Conservation (phyloP, 2,113 vertebrate genomes). For the Anarrhichthys ocellatus region DNA sequence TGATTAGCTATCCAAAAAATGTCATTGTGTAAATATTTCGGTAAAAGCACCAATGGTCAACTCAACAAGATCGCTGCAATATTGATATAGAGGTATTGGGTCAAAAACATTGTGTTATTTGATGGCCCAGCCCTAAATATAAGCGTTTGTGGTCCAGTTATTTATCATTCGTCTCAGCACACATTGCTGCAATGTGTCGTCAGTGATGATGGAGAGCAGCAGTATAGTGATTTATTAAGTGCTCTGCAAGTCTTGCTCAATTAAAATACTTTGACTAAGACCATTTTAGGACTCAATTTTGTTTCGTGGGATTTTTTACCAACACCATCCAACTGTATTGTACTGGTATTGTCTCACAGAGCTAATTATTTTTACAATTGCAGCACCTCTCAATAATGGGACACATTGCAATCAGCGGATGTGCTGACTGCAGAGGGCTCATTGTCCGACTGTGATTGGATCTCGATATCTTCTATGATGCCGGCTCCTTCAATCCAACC, state of each 20-base stretch:
- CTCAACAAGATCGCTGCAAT: no score
- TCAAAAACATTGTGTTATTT: no score
- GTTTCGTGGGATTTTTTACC: neutral
- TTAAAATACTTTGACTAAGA: constrained; percentile 12
- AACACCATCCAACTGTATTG: neutral
- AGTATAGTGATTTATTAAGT: neutral
- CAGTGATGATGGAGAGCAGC: neutral
- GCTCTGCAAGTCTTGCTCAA: neutral
- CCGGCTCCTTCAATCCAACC: neutral
- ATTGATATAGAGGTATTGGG: no score
- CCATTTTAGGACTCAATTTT: neutral
- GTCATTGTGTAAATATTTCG: no score
- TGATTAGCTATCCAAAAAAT: neutral
- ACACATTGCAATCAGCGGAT: neutral
- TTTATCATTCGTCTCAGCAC: neutral
- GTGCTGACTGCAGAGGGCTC: neutral
- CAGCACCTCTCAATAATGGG: neutral
- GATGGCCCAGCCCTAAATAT: no score
- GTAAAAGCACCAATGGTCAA: no score
- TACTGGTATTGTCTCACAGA: neutral
- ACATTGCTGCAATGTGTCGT: neutral
- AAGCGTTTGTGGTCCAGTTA: neutral
- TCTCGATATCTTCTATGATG: neutral
- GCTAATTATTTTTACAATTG: neutral
- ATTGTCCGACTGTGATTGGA: neutral